Evolutionary conservation across 1,140 invertebrate species (phyloP).

Genomic region (Pseudomyrmex flavicornis): DNA sequence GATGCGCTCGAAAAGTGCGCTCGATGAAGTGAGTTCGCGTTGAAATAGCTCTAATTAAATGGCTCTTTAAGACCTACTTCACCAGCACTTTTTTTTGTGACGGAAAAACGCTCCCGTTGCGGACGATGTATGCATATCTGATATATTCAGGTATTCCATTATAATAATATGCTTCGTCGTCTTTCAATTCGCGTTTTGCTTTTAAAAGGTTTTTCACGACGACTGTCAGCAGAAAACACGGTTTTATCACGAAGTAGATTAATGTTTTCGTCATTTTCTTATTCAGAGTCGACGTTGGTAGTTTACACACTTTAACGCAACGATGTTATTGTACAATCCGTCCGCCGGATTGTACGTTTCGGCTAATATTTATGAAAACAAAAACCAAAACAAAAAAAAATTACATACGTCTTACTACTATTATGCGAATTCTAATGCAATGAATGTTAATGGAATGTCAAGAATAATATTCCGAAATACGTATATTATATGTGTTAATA

Average conservation of each 20-base stretch:
- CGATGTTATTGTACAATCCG: conserved; percentile 14
- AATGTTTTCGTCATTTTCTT: conserved; percentile 27
- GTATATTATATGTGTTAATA: conserved; percentile 4
- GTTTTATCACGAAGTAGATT: conserved; percentile 49
- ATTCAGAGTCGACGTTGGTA: conserved; percentile 41
- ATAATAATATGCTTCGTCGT: conserved; percentile 50
- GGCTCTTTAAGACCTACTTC: conserved; percentile 14
- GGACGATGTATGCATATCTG: conserved; percentile 1
- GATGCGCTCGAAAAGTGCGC: neutral
- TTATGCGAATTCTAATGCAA: conserved; percentile 9
- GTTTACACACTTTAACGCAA: conserved; percentile 25
- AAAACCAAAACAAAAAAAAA: neutral
- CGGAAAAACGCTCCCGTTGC: conserved; percentile 5
- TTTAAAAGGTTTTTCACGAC: conserved; percentile 34
- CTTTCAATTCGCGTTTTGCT: conserved; percentile 33
- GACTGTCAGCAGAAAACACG: conserved; percentile 15
- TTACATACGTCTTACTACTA: conserved; percentile 3
- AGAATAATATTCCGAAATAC: conserved; percentile 28
- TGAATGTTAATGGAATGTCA: conserved; percentile 28
- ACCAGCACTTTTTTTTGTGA: neutral
- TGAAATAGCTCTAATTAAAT: conserved; percentile 41
- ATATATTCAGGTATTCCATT: conserved; percentile 44
- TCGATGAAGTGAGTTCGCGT: conserved; percentile 1
- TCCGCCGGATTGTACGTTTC: neutral
- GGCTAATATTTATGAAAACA: conserved; percentile 28